phyloP scores from a whole-genome alignment of 53 echinoderm and acorn worm genomes.

The Mesocentrotus franciscanus region DNA sequence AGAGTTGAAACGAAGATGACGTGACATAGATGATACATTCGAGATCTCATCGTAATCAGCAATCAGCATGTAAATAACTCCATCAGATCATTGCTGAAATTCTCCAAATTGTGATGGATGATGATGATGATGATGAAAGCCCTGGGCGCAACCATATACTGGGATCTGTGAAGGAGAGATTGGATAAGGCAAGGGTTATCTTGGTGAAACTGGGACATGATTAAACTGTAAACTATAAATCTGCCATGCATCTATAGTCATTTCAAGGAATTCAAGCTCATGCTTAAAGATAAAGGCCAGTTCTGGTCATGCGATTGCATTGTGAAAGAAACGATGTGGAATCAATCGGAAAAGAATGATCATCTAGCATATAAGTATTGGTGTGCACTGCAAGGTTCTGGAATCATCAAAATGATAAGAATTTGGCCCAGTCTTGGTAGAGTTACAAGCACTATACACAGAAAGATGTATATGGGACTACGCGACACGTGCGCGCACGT shows the following conservation, averaged over 20 bases:
- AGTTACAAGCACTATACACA: too few relatives aligned
- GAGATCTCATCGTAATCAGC: not conserved
- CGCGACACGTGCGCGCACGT: too few relatives aligned
- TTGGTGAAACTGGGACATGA: not conserved
- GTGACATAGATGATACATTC: not conserved
- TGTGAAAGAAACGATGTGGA: too few relatives aligned
- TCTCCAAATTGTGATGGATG: conserved; percentile 28
- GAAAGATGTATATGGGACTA: too few relatives aligned
- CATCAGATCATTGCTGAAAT: conserved; percentile 11
- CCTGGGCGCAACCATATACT: not conserved
- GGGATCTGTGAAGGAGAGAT: not conserved
- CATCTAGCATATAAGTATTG: too few relatives aligned
- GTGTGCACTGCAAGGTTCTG: too few relatives aligned
- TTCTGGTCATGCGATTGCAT: too few relatives aligned
- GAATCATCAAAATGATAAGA: too few relatives aligned
- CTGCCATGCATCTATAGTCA: not conserved
- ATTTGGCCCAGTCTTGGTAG: too few relatives aligned
- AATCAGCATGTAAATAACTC: not conserved
- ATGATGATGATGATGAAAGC: not conserved
- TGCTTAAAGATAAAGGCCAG: too few relatives aligned
- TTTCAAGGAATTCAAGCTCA: too few relatives aligned
- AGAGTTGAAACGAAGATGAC: not conserved
- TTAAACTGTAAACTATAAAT: not conserved
- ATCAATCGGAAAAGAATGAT: too few relatives aligned
- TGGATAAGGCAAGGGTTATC: not conserved